Evolutionary conservation across 1,140 invertebrate species (phyloP).

Genomic region (Drosophila santomea): DNA sequence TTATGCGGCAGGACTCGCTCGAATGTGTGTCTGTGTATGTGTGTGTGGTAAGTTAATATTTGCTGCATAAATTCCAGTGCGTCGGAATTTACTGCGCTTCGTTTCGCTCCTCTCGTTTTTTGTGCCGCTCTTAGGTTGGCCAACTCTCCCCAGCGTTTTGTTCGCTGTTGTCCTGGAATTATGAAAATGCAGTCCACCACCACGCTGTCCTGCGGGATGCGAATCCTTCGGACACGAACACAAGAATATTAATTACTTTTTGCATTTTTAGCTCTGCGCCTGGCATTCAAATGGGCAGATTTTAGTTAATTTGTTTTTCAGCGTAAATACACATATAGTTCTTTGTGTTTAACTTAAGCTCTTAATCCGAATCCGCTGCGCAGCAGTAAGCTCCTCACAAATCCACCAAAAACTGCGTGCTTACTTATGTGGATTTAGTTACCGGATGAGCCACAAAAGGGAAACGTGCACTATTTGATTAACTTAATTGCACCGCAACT

Average conservation of each 20-base stretch:
- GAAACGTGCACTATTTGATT: background rate
- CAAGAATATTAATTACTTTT: conserved; percentile 73
- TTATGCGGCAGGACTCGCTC: conserved; percentile 35
- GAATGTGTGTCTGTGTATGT: conserved; percentile 25
- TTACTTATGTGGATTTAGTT: conserved; percentile 8
- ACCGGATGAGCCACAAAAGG: background rate
- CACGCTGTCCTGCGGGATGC: conserved; percentile 25
- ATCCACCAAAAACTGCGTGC: conserved; percentile 19
- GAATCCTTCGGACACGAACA: conserved; percentile 33
- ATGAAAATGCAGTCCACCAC: conserved; percentile 65
- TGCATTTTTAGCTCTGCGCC: conserved; percentile 56
- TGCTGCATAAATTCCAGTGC: conserved; percentile 80
- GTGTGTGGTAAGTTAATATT: conserved; percentile 79
- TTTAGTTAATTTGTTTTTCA: conserved; percentile 69
- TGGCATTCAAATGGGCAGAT: conserved; percentile 70
- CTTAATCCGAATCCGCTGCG: conserved; percentile 31
- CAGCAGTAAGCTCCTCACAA: conserved; percentile 16
- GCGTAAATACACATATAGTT: conserved; percentile 35
- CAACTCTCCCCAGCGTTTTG: conserved; percentile 36
- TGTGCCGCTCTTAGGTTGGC: background rate
- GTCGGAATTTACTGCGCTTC: conserved; percentile 74
- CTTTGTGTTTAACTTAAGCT: conserved; percentile 16
- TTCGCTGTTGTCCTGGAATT: conserved; percentile 71
- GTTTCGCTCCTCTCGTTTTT: conserved; percentile 48
- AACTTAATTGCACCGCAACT: background rate